Conservation (phyloP, 2,797 vertebrate species). For the Ispidina picta region DNA sequence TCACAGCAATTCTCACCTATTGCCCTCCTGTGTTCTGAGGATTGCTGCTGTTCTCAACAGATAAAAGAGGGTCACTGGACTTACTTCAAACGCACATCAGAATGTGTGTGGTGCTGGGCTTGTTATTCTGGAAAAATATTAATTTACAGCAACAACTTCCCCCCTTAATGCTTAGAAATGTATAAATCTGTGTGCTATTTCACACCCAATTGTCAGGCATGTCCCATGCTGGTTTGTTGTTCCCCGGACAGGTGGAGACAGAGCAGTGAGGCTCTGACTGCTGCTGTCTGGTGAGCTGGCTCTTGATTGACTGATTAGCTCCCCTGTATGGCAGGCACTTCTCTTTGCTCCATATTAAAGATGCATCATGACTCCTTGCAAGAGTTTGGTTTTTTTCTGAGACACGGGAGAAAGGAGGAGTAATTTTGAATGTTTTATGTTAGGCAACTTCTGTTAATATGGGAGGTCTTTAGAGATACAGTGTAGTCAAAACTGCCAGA, state of each 20-base stretch:
- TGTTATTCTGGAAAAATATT: background rate
- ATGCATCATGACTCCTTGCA: conserved; percentile 55
- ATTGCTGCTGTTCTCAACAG: background rate
- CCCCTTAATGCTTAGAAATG: background rate
- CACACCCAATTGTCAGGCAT: conserved; percentile 57
- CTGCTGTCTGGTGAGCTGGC: conserved; percentile 65
- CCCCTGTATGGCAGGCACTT: conserved; percentile 66
- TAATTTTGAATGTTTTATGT: conserved; percentile 27
- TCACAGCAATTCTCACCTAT: background rate
- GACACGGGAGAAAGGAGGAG: background rate
- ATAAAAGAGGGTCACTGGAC: background rate
- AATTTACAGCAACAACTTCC: background rate
- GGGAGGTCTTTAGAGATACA: background rate
- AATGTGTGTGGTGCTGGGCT: background rate
- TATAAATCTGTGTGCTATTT: conserved; percentile 26
- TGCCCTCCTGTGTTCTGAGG: background rate
- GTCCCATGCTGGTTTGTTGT: conserved; percentile 61
- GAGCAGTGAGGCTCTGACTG: conserved; percentile 60
- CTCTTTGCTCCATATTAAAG: conserved; percentile 55
- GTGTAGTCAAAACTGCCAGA: background rate
- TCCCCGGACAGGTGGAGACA: conserved; percentile 63
- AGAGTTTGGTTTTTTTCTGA: background rate
- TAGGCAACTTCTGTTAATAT: conserved; percentile 4
- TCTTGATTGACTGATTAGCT: conserved; percentile 77
- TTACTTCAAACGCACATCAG: background rate